Evolutionary conservation across 53 echinoderm and acorn worm species (phyloP).

Genomic region (Henricia sp.): DNA sequence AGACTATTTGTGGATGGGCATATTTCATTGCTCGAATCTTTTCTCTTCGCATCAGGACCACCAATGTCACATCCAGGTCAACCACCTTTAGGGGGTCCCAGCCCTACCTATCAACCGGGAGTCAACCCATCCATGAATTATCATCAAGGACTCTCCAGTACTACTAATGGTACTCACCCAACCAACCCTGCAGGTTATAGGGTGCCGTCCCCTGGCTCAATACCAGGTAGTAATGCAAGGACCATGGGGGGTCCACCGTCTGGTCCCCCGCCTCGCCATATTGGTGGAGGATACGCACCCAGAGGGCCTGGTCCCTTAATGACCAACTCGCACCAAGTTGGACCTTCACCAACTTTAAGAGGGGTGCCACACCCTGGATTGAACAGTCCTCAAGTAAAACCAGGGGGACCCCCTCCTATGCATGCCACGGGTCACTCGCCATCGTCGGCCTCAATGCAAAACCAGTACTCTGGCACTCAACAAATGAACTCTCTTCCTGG

Average conservation of each 20-base stretch:
- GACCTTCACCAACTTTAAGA: conserved; percentile 48
- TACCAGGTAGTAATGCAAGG: conserved; percentile 4
- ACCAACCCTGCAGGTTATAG: conserved; percentile 43
- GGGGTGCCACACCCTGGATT: conserved; percentile 43
- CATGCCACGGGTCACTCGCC: conserved; percentile 13
- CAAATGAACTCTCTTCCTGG: conserved; percentile 49
- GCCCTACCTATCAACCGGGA: conserved; percentile 59
- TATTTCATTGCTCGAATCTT: no score
- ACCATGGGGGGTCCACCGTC: background rate
- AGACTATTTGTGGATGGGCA: no score
- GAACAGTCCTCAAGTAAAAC: conserved; percentile 22
- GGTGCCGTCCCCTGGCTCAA: conserved; percentile 24
- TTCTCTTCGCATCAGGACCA: conserved; percentile 30
- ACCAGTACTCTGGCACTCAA: conserved; percentile 56
- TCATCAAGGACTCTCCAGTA: conserved; percentile 36
- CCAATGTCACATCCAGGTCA: conserved; percentile 69
- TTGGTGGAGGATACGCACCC: conserved; percentile 46
- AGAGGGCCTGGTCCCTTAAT: conserved; percentile 57
- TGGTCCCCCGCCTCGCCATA: conserved; percentile 22
- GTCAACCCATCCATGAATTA: conserved; percentile 31
- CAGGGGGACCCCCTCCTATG: conserved; percentile 30
- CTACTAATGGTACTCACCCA: conserved; percentile 48
- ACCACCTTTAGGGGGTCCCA: conserved; percentile 73
- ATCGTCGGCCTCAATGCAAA: conserved; percentile 17
- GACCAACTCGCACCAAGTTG: conserved; percentile 52